phyloP scores from a whole-genome alignment of 2,797 vertebrate species.

The Chelon labrosus region DNA sequence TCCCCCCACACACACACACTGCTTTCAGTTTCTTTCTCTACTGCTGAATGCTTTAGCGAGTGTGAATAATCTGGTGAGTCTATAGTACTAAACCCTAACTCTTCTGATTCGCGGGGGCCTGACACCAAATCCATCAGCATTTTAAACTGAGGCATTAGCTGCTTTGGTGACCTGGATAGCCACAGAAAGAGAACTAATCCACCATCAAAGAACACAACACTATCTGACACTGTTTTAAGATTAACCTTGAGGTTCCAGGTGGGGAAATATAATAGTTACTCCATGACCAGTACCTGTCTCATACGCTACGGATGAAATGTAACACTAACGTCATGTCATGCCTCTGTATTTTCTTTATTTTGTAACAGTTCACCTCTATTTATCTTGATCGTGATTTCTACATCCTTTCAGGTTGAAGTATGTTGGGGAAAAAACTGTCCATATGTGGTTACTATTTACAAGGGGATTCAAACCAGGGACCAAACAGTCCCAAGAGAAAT shows the following conservation, averaged over 20 bases:
- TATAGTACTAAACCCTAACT: neutral
- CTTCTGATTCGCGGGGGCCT: neutral
- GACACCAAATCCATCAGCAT: conserved; percentile 1
- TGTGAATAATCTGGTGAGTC: conserved; percentile 7
- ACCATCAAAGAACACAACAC: neutral
- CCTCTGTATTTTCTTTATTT: neutral
- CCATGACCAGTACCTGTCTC: neutral
- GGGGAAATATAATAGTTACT: neutral
- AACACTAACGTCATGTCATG: neutral
- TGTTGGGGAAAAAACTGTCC: too few relatives aligned
- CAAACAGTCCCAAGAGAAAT: too few relatives aligned
- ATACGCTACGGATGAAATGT: neutral
- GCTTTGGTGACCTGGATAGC: neutral
- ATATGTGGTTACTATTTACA: too few relatives aligned
- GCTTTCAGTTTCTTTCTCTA: conserved; percentile 15
- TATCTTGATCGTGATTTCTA: neutral
- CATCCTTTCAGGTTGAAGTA: neutral
- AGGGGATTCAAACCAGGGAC: too few relatives aligned
- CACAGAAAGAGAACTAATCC: neutral
- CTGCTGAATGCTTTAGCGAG: neutral
- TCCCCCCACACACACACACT: neutral
- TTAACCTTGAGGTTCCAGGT: neutral
- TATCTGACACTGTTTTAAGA: neutral
- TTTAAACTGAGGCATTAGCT: neutral
- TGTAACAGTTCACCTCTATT: neutral